A percentile compares a stretch with the other conserved stretches of the same genome.
phyloP scores from a whole-genome alignment of 1,140 invertebrate species.

The Euwallacea fornicatus region DNA sequence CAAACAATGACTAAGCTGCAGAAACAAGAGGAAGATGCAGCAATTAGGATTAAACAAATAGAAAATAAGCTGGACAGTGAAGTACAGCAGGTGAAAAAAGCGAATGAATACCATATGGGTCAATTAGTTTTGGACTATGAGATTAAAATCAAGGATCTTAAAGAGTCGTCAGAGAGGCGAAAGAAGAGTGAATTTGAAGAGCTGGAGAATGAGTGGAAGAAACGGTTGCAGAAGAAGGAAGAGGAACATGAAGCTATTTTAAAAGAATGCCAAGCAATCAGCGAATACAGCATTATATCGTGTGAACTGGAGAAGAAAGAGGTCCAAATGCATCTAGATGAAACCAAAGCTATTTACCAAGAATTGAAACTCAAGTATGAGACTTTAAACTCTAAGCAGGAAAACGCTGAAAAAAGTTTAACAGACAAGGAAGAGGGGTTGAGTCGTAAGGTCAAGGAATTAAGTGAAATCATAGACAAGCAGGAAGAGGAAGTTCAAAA shows the following conservation, averaged over 20 bases:
- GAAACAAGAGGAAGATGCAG: slow-evolving; percentile 35
- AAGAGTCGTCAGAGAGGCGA: slow-evolving; percentile 35
- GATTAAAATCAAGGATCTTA: slow-evolving; percentile 52
- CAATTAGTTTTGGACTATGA: slow-evolving; percentile 45
- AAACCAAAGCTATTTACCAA: slow-evolving; percentile 51
- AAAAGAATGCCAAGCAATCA: slow-evolving; percentile 58
- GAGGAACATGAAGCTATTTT: slow-evolving; percentile 55
- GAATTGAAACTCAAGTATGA: slow-evolving; percentile 53
- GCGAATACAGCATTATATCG: slow-evolving; percentile 58
- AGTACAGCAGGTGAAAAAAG: slow-evolving; percentile 45
- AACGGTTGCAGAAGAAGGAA: slow-evolving; percentile 54
- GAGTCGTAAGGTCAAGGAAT: slow-evolving; percentile 33
- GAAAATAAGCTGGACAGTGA: slow-evolving; percentile 43
- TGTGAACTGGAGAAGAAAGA: slow-evolving; percentile 58
- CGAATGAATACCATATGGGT: slow-evolving; percentile 44
- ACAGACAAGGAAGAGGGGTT: slow-evolving; percentile 24
- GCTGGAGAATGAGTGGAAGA: slow-evolving; percentile 52
- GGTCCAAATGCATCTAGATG: slow-evolving; percentile 53
- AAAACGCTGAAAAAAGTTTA: slow-evolving; percentile 26
- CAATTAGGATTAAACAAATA: slow-evolving; percentile 35
- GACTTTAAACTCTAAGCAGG: slow-evolving; percentile 44
- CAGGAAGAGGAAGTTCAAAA: slow-evolving; percentile 53
- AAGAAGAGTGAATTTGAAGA: slow-evolving; percentile 42
- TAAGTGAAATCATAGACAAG: slow-evolving; percentile 31
- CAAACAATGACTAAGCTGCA: slow-evolving; percentile 43